Evolutionary conservation across 2,113 vertebrate genomes (phyloP).

Genomic region (Gallinago paraguaiae): DNA sequence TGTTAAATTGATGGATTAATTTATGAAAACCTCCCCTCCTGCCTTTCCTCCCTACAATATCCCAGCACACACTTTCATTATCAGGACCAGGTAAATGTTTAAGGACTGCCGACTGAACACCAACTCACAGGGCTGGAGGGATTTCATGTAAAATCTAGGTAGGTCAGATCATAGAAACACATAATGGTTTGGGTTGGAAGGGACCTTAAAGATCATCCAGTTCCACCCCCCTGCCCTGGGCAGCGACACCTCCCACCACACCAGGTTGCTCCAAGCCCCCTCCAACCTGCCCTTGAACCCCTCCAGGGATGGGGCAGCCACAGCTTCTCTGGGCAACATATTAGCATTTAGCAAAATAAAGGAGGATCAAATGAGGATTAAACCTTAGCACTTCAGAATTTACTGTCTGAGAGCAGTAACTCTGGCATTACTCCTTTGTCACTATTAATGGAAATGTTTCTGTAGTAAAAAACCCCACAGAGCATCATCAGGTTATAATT

Average conservation of each 20-base stretch:
- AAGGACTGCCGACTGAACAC: neutral
- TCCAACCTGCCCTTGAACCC: neutral
- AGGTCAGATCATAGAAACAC: neutral
- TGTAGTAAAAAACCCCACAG: neutral
- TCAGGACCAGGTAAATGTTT: neutral
- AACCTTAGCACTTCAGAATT: neutral
- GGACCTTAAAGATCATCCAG: neutral
- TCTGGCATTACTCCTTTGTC: neutral
- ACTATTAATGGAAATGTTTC: neutral
- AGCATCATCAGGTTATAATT: neutral
- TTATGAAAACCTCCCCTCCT: neutral
- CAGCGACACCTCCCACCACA: neutral
- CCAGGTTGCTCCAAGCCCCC: neutral
- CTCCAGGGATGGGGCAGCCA: neutral
- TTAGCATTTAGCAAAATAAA: neutral
- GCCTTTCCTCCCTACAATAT: neutral
- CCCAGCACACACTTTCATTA: neutral
- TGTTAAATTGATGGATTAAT: rapidly evolving
- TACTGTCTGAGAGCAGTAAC: neutral
- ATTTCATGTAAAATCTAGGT: neutral
- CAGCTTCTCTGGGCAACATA: neutral
- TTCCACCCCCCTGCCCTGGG: neutral
- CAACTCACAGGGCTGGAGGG: neutral
- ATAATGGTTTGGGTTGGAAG: neutral
- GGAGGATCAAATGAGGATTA: neutral